These are phyloP conservation scores for Dorcus parallelipipedus DNA, from an alignment of 2,888 invertebrate genomes.

Conservation along the genomic window DNA sequence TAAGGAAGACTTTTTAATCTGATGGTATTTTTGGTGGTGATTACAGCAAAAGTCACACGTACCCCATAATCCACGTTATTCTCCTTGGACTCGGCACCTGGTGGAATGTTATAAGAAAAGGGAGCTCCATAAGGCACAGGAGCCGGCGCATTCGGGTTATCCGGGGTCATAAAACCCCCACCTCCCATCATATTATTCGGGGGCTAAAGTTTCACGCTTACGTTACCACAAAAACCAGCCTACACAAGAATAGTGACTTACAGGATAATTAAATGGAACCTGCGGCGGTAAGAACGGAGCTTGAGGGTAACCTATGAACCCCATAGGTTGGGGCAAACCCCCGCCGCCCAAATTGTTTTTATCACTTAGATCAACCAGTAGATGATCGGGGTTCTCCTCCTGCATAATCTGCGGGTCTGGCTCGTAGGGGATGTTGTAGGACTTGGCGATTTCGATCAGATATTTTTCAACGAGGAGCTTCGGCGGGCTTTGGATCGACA, in stretches of 20 bases:
- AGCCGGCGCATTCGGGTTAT: slow-evolving; percentile 25
- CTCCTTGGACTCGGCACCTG: slow-evolving; percentile 60
- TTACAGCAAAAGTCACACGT: slow-evolving; percentile 23
- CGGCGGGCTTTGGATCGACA: slow-evolving; percentile 92
- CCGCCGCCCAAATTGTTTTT: slow-evolving; percentile 58
- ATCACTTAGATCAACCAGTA: slow-evolving; percentile 65
- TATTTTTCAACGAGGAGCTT: slow-evolving; percentile 92
- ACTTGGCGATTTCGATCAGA: slow-evolving; percentile 94
- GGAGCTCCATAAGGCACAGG: slow-evolving; percentile 45
- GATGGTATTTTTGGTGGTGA: slow-evolving; percentile 25
- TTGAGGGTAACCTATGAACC: slow-evolving; percentile 79
- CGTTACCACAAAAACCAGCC: neutral
- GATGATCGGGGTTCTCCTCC: slow-evolving; percentile 65
- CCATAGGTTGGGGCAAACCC: slow-evolving; percentile 67
- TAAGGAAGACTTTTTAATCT: too few species aligned
- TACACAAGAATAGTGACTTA: slow-evolving; percentile 33
- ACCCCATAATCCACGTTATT: slow-evolving; percentile 61
- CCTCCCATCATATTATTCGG: slow-evolving; percentile 21
- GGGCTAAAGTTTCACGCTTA: slow-evolving; percentile 15
- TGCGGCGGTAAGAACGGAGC: slow-evolving; percentile 63
- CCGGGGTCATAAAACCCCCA: slow-evolving; percentile 14
- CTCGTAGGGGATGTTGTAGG: slow-evolving; percentile 90
- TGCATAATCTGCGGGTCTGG: slow-evolving; percentile 92
- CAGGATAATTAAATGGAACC: slow-evolving; percentile 68
- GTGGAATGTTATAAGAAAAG: slow-evolving; percentile 68